phyloP scores from a whole-genome alignment of 2,888 invertebrate species.

The Trileptium ribeirensis region DNA sequence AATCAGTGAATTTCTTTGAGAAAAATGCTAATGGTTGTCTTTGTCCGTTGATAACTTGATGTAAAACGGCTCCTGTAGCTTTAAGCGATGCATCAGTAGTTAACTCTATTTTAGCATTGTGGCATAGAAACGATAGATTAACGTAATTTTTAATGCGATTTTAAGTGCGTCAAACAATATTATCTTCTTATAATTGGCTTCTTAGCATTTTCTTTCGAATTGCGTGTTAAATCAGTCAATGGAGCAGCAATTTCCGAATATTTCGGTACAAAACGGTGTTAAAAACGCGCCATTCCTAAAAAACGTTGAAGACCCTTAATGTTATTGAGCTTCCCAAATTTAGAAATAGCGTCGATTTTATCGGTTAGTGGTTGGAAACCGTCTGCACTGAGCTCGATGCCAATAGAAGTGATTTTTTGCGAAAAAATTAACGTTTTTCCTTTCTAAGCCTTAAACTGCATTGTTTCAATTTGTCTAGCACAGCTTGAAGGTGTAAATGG shows the following conservation, averaged over 20 bases:
- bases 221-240: conserved; percentile 3
- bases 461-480: neutral
- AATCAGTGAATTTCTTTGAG: no score
- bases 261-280: neutral
- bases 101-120: neutral
- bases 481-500: neutral
- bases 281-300: neutral
- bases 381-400: neutral
- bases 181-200: no score
- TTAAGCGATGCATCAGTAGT: neutral
- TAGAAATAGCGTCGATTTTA: neutral
- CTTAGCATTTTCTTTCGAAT: no score
- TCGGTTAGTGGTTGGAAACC: neutral
- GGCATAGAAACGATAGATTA: neutral
- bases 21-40: neutral
- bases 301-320: neutral
- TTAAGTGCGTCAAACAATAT: no score
- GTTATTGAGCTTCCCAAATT: neutral
- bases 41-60: neutral
- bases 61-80: conserved; percentile 2
- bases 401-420: neutral
- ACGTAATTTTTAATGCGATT: neutral
- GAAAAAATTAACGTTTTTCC: neutral
- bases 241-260: neutral
- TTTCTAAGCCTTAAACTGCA: neutral